Base-by-base conservation (phyloP, 2,888 invertebrate species). In the Leucophora obtusa region DNA sequence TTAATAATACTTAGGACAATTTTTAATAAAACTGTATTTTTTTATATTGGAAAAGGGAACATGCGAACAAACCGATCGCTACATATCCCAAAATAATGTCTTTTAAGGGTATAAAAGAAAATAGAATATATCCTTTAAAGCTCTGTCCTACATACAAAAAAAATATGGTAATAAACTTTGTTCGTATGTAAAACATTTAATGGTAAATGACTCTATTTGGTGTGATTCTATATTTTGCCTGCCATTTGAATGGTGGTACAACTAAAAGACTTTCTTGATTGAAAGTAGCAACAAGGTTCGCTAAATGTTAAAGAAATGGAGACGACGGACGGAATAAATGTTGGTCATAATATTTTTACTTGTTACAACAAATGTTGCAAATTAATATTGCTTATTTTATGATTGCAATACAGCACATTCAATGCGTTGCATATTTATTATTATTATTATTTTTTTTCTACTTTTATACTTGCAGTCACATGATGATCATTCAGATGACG, bases 401-500 rank as follows among this genome's bases (percentile, higher is more conserved):
- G 85, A 84, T 56, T 84, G 84, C 69, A 85, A n/a, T 28, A n/a
- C 10, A 28, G 7, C 15, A 43, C 17, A 63, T 66, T 65, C 18
- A 70, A 70, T 73, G 33, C 54, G 17, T 66, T 56, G 24, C 28
- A 62, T 59, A 56, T 74, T 66, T 56, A 11, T 38, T 80, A 71
- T 60, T 56, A 28, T 28, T 28, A 6, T 28, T 6, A 7, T 28
- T 28, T 28, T 28, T 28, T 28, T 28, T 28, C 6, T 1, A 28
- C 28, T 28, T 28, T 62, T 78, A 43, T 66, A 54, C 71, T 81
- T 85, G 15, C 86, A 91, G 90, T 90, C 90, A 84, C 89, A 90
- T 86, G 90, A 90, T 83, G 90, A 89, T 83, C 89, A 89, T 79
- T 89, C 90, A 54, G 91, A 90, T 85, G 90, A 90, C 84, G 91